phyloP scores from a whole-genome alignment of 2,797 vertebrate species.

The Synaphobranchus kaupii region DNA sequence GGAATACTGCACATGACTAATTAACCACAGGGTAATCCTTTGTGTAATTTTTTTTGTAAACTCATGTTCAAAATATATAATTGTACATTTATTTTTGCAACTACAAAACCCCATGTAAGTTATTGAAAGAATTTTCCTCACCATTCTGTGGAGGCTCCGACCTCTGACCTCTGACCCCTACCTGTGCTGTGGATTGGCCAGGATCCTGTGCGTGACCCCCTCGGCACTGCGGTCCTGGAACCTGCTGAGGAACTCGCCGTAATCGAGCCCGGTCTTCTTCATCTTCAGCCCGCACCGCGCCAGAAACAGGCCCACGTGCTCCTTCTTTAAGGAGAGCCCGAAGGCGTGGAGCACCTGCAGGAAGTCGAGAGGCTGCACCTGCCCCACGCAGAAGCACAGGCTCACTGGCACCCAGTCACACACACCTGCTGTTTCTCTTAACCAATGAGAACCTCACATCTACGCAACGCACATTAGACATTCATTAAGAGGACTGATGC shows the following conservation, averaged over 20 bases:
- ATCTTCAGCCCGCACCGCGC: slow-evolving; percentile 52
- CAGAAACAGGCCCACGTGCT: slow-evolving; percentile 55
- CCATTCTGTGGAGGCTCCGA: slow-evolving; percentile 29
- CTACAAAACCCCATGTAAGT: not conserved
- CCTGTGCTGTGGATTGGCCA: slow-evolving; percentile 56
- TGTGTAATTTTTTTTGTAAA: too few species aligned
- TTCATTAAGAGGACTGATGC: not conserved
- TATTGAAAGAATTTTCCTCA: not conserved
- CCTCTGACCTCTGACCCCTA: slow-evolving; percentile 16
- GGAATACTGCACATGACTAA: too few species aligned
- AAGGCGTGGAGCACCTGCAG: slow-evolving; percentile 51
- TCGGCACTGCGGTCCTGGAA: slow-evolving; percentile 54
- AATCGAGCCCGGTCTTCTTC: slow-evolving; percentile 46
- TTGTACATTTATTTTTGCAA: too few species aligned
- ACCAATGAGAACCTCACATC: not conserved
- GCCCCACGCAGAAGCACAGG: not conserved
- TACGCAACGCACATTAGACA: not conserved
- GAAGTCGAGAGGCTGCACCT: slow-evolving; percentile 52
- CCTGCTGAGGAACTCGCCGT: slow-evolving; percentile 48
- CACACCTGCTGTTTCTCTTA: not conserved
- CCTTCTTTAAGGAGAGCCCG: slow-evolving; percentile 50
- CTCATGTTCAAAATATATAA: too few species aligned
- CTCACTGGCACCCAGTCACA: not conserved
- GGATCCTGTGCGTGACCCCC: slow-evolving; percentile 53
- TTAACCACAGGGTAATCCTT: too few species aligned